These are phyloP conservation scores for Panulirus ornatus DNA, from an alignment of 1,140 invertebrate species.

Conservation along the genomic window DNA sequence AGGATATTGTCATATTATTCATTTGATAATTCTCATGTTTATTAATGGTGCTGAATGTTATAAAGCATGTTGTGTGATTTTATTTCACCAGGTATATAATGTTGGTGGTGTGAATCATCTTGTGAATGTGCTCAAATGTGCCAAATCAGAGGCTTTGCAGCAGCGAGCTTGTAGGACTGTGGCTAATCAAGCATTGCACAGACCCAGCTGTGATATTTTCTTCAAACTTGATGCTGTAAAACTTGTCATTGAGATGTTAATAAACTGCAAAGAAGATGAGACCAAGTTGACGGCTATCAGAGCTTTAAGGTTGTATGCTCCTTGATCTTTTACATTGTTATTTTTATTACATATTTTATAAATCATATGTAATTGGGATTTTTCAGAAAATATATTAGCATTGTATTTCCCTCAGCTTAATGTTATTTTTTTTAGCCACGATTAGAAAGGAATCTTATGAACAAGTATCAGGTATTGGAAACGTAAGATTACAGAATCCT, in stretches of 20 bases:
- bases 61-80: background rate
- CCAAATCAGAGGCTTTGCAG: conserved; percentile 51
- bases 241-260: conserved; percentile 27
- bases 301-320: conserved; percentile 27
- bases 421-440: no score
- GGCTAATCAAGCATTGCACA: conserved; percentile 57
- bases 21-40: no score
- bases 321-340: background rate
- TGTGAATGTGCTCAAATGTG: conserved; percentile 56
- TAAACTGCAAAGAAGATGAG: conserved; percentile 53
- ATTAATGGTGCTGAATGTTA: background rate
- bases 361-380: no score
- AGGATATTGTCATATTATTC: no score
- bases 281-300: conserved; percentile 47
- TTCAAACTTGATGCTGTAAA: conserved; percentile 25
- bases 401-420: no score
- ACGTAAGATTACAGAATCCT: no score
- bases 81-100: conserved; percentile 38
- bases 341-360: no score
- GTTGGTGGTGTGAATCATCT: conserved; percentile 41
- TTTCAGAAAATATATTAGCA: no score
- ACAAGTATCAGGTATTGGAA: no score
- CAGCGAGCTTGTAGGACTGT: conserved; percentile 38
- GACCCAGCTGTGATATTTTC: conserved; percentile 40
- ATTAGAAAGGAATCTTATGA: no score